Base-by-base conservation (phyloP, 2,888 invertebrate species). In the Isoperla grammatica region DNA sequence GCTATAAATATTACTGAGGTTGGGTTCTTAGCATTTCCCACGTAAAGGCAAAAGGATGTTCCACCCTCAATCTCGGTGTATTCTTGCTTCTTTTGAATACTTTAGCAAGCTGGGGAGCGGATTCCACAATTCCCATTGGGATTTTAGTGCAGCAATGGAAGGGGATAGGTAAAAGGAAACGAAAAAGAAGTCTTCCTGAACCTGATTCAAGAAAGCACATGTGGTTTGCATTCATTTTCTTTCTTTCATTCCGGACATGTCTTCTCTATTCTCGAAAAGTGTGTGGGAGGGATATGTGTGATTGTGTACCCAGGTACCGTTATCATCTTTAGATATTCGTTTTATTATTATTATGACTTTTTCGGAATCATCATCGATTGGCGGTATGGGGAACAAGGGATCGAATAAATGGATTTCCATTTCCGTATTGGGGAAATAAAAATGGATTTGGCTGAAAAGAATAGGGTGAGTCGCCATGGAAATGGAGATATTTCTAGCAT, bases 321-420 rank as follows among this genome's bases (percentile, higher is more conserved):
- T 49, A 29, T 29, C 49, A 49, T 49, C 49, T 49, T 23, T 29
- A 4, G 49, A 29, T 49, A 11, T 29, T 11, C 29, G 49, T 49
- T 49, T 13, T 49, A 49, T 49, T 49, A 49, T 49, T 49, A 23
- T 49, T 29, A 49, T 15, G 22, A 29, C 49, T 49, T 23, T n/a
- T 3, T 49, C 49, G 48, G 8, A 29, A 29, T 29, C 35, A 29
- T 13, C 23, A 29, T 13, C 23, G 15, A 49, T 29, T 22, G 22
- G 23, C 49, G 29, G 23, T 35, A 23, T 49, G 49, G 35, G 49
- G 23, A 12, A 49, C 23, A 49, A 22, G 53, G 37, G 43, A 35
- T 43, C 35, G 42, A 43, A 45, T 56, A 62, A 62, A 62, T 60
- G 62, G 59, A 23, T 62, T 59, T 60, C 59, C 62, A 62, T 62